Evolutionary conservation across 2,797 vertebrate genomes (phyloP).

Genomic region (Simalia tracyae): DNA sequence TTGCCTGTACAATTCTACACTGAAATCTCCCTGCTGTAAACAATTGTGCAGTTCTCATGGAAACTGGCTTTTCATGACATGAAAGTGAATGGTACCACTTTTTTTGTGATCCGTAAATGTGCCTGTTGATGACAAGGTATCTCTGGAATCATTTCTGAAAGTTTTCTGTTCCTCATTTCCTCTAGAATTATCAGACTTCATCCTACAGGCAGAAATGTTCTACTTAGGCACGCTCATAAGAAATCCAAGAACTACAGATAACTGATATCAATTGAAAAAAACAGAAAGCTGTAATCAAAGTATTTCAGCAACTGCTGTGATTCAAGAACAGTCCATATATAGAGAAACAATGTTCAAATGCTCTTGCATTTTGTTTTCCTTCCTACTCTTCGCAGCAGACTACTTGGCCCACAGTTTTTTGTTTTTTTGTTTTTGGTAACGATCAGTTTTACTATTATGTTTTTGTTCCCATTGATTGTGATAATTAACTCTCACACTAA

Average conservation of each 20-base stretch:
- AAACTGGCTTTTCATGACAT: background rate
- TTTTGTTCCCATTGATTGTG: background rate
- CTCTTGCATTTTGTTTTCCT: background rate
- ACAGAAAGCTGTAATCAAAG: background rate
- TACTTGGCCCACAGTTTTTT: background rate
- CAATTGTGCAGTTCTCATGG: background rate
- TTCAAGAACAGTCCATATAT: background rate
- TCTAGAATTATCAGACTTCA: background rate
- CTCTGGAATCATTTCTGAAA: background rate
- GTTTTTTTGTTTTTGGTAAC: background rate
- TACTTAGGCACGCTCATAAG: background rate
- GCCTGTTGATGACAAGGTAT: background rate
- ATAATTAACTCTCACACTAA: background rate
- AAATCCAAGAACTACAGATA: background rate
- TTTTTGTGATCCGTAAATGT: background rate
- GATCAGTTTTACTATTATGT: background rate
- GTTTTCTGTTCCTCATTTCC: background rate
- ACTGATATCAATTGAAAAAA: background rate
- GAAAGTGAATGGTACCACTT: background rate
- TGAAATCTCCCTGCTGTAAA: background rate
- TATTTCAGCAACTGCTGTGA: background rate
- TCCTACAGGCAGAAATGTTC: background rate
- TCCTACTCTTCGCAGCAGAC: background rate
- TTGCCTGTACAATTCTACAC: background rate
- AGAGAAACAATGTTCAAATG: background rate